These are phyloP conservation scores for Tetragonula clypearis DNA, from an alignment of 1,140 invertebrate species.

Conservation along the genomic window DNA sequence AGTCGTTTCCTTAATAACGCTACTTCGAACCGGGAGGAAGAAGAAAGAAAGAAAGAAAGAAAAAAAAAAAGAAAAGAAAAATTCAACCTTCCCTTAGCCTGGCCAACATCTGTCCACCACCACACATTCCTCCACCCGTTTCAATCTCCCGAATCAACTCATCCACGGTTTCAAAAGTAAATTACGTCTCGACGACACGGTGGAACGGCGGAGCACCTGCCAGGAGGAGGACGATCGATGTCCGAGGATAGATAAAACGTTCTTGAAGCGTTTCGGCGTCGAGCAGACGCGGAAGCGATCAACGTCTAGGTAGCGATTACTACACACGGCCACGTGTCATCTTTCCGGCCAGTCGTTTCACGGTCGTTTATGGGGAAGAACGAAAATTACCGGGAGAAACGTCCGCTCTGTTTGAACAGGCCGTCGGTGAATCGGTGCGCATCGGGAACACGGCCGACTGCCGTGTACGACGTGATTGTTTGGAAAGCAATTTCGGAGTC, in stretches of 20 bases:
- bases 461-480: neutral
- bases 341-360: constrained; percentile 65
- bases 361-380: constrained; percentile 16
- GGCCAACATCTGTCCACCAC: constrained; percentile 10
- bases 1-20: constrained; percentile 2
- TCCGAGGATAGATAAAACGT: constrained; percentile 62
- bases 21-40: neutral
- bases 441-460: neutral
- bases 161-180: neutral
- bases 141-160: neutral
- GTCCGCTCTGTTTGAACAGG: neutral
- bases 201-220: constrained; percentile 60
- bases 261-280: constrained; percentile 35
- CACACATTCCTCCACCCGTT: neutral
- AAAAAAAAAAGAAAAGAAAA: neutral
- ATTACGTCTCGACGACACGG: neutral
- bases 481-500: neutral
- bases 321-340: constrained; percentile 70
- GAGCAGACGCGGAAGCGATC: constrained; percentile 57
- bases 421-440: neutral
- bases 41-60: neutral
- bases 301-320: constrained; percentile 68
- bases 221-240: constrained; percentile 53
- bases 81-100: neutral
- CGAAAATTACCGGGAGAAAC: constrained; percentile 5